These are phyloP conservation scores for Bedellia somnulentella DNA, from an alignment of 2,888 invertebrate genomes.

Conservation along the genomic window DNA sequence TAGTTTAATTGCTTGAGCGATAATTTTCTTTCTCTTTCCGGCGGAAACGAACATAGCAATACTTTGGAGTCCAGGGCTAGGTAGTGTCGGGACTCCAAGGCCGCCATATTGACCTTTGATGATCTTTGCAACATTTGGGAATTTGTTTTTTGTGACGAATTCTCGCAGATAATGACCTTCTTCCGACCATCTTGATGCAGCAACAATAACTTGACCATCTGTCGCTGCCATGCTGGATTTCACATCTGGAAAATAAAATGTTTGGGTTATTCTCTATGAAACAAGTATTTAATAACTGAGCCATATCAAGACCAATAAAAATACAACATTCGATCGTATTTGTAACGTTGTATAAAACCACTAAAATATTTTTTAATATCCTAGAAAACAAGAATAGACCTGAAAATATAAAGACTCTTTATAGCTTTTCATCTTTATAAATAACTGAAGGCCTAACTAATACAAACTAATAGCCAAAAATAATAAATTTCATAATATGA, in stretches of 20 bases:
- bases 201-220: slow-evolving; percentile 87
- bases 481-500: no score
- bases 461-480: no score
- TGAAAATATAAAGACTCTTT: no score
- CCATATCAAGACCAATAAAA: neutral
- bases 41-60: slow-evolving; percentile 84
- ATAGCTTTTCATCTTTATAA: no score
- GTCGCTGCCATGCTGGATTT: slow-evolving; percentile 80
- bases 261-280: no score
- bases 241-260: slow-evolving; percentile 59
- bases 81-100: slow-evolving; percentile 84
- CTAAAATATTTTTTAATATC: no score
- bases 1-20: slow-evolving; percentile 87
- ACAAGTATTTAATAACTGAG: neutral
- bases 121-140: slow-evolving; percentile 87
- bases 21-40: slow-evolving; percentile 82
- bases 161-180: slow-evolving; percentile 74
- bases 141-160: slow-evolving; percentile 71
- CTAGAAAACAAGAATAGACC: no score
- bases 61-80: slow-evolving; percentile 83
- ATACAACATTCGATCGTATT: no score
- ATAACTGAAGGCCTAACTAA: no score
- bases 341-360: no score
- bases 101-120: slow-evolving; percentile 93
- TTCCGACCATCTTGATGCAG: slow-evolving; percentile 77